Evolutionary conservation across 2,888 invertebrate genomes (phyloP).

Genomic region (Callosobruchus maculatus): DNA sequence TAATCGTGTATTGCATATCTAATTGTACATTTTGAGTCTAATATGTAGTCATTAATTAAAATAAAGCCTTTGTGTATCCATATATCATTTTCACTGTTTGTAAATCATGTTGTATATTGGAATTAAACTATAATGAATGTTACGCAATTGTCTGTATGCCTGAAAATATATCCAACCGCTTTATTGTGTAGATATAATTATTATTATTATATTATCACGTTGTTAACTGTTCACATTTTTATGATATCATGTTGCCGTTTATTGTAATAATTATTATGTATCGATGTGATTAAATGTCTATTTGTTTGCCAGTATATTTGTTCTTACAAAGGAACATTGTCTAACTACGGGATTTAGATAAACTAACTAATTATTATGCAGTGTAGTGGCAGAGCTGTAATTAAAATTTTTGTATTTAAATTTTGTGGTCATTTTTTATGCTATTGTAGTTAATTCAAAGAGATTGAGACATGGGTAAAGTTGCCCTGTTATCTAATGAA

Average conservation of each 20-base stretch:
- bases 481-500: too few species aligned
- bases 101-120: background rate
- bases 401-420: too few species aligned
- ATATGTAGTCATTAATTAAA: too few species aligned
- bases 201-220: background rate
- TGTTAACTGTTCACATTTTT: background rate
- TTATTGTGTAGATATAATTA: background rate
- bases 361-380: too few species aligned
- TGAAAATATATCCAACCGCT: background rate
- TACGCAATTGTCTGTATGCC: background rate
- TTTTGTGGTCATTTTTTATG: too few species aligned
- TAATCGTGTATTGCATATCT: too few species aligned
- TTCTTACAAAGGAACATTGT: background rate
- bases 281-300: background rate
- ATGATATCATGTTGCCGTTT: background rate
- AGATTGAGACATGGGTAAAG: too few species aligned
- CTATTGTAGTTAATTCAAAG: too few species aligned
- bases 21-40: too few species aligned
- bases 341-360: background rate
- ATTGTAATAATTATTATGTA: background rate
- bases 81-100: background rate
- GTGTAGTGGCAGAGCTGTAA: too few species aligned
- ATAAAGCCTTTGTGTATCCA: background rate
- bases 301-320: background rate
- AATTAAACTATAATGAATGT: background rate